A percentile compares a stretch with the other conserved stretches of the same genome.
phyloP scores from a whole-genome alignment of 2,113 vertebrate genomes.

The Stegastes partitus region DNA sequence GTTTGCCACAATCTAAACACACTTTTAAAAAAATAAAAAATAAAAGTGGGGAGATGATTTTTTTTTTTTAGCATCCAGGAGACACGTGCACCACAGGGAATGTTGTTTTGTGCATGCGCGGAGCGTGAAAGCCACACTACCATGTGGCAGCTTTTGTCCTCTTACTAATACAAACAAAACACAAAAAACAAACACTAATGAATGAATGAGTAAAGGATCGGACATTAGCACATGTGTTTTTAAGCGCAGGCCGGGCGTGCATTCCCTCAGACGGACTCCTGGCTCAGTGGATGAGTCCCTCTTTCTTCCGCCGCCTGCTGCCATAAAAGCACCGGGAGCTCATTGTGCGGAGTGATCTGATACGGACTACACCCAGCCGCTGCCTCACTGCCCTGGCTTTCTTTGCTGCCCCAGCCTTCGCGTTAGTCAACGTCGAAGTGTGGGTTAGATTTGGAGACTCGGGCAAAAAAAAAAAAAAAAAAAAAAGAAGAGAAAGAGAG shows the following conservation, averaged over 20 bases:
- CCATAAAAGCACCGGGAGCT: conserved; percentile 66
- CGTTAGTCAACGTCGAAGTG: conserved; percentile 72
- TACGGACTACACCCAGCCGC: conserved; percentile 86
- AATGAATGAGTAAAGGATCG: conserved; percentile 8
- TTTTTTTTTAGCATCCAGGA: background rate
- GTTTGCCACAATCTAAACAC: background rate
- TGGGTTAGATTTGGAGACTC: conserved; percentile 65
- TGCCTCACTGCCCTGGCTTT: conserved; percentile 78
- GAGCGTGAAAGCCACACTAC: background rate
- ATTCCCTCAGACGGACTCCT: conserved; percentile 53
- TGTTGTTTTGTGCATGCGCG: background rate
- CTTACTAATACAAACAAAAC: background rate
- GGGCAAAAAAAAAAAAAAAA: no score
- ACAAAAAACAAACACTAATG: no score
- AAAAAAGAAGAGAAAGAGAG: no score
- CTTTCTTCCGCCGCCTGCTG: conserved; percentile 70
- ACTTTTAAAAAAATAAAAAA: no score
- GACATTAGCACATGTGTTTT: background rate
- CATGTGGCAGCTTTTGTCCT: background rate
- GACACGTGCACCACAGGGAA: background rate
- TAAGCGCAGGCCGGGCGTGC: conserved; percentile 2
- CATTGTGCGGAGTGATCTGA: conserved; percentile 84
- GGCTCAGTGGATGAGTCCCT: conserved; percentile 50
- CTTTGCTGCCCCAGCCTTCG: conserved; percentile 81
- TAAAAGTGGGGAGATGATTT: background rate